These are phyloP conservation scores for Picathartes gymnocephalus DNA, from an alignment of 2,113 vertebrate genomes.

Conservation along the genomic window DNA sequence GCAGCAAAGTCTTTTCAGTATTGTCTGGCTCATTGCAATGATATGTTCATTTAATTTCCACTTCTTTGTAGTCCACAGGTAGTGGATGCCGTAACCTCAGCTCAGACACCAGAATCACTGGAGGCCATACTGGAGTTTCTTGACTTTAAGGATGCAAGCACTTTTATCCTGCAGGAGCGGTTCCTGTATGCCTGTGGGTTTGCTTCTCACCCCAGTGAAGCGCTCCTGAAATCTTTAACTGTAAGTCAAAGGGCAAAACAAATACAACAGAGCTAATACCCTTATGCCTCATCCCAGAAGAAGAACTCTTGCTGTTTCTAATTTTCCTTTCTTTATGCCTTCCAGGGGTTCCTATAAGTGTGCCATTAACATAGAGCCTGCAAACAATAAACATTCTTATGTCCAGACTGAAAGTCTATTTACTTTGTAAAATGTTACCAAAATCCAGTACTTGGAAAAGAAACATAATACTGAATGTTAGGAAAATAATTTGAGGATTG, in stretches of 20 bases:
- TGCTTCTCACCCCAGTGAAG: conserved; percentile 88
- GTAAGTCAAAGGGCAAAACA: conserved; percentile 71
- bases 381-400: background rate
- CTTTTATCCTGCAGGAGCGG: conserved; percentile 84
- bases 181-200: conserved; percentile 96
- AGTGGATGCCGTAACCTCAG: conserved; percentile 89
- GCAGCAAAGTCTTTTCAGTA: background rate
- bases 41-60: background rate
- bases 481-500: background rate
- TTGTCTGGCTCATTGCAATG: background rate
- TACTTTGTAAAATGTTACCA: background rate
- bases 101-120: conserved; percentile 88
- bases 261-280: background rate
- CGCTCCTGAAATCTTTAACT: conserved; percentile 82
- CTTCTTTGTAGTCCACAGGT: conserved; percentile 83
- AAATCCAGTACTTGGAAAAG: background rate
- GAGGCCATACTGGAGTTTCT: conserved; percentile 88
- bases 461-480: background rate
- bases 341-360: background rate
- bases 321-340: background rate
- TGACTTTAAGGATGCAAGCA: conserved; percentile 86
- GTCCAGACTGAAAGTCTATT: background rate
- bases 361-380: background rate
- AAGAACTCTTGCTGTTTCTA: background rate
- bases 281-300: background rate